Evolutionary conservation across 2,113 vertebrate genomes (phyloP).

Genomic region (Mormyrus iriodes): DNA sequence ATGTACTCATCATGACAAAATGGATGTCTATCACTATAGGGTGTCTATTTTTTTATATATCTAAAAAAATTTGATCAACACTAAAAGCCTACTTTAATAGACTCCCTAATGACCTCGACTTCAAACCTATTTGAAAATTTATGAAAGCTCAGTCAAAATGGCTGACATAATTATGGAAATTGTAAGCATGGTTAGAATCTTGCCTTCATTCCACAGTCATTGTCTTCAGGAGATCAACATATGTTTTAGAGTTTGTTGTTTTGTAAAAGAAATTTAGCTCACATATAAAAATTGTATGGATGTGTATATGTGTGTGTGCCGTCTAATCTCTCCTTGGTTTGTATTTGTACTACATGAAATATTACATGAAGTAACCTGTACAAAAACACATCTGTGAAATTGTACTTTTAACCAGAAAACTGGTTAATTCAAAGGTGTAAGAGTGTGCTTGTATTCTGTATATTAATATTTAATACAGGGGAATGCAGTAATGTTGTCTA

Average conservation of each 20-base stretch:
- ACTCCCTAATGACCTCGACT: not conserved
- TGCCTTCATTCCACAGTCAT: not conserved
- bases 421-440: slow-evolving; percentile 26
- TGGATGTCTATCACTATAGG: not conserved
- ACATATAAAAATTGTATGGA: slow-evolving; percentile 29
- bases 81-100: not conserved
- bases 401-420: slow-evolving; percentile 13
- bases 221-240: slow-evolving; percentile 18
- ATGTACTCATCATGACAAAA: not conserved
- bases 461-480: slow-evolving; percentile 30
- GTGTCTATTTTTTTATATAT: not conserved
- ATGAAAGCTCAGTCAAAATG: not conserved
- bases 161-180: not conserved
- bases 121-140: not conserved
- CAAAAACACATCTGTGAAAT: slow-evolving; percentile 11
- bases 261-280: slow-evolving; percentile 26
- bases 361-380: slow-evolving; percentile 22
- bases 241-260: slow-evolving; percentile 26
- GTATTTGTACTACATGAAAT: slow-evolving; percentile 27
- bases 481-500: slow-evolving; percentile 39
- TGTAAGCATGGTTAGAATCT: not conserved
- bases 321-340: slow-evolving; percentile 35
- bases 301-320: slow-evolving; percentile 36
- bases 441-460: slow-evolving; percentile 27
- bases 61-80: not conserved